Evolutionary conservation across 2,113 vertebrate genomes (phyloP).

Genomic region (Amblyopsis rosae): DNA sequence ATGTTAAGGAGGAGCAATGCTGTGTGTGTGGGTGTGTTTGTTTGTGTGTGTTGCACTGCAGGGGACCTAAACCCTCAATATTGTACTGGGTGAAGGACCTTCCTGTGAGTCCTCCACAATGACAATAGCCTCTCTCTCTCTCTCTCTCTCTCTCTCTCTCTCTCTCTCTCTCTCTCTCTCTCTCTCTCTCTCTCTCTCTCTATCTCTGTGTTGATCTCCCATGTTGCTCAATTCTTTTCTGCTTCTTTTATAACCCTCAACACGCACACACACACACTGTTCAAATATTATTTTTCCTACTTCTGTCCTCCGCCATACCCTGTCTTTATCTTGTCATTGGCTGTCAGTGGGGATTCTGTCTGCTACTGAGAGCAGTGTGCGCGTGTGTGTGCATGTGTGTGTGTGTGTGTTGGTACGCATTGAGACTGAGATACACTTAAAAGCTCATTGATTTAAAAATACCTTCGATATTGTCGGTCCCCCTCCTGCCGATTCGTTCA

Average conservation of each 20-base stretch:
- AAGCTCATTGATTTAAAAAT: constrained; percentile 79
- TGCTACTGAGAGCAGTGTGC: constrained; percentile 61
- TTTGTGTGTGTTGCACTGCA: no score
- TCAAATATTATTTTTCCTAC: constrained; percentile 73
- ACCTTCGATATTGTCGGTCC: constrained; percentile 77
- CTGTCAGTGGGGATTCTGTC: constrained; percentile 74
- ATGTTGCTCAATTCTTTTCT: constrained; percentile 65
- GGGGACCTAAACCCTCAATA: constrained; percentile 30
- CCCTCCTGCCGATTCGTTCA: constrained; percentile 73
- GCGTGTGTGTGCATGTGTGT: constrained; percentile 1
- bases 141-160: constrained; percentile 16
- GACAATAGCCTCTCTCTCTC: constrained; percentile 15
- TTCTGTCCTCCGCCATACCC: constrained; percentile 54
- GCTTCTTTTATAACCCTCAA: constrained; percentile 40
- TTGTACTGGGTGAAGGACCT: constrained; percentile 49
- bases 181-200: background rate
- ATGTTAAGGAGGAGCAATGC: no score
- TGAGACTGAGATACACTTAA: constrained; percentile 77
- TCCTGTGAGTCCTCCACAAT: constrained; percentile 37
- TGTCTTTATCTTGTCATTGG: constrained; percentile 75
- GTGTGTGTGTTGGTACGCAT: constrained; percentile 49
- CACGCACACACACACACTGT: constrained; percentile 42
- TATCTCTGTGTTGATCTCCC: constrained; percentile 48
- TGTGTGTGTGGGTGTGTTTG: no score
- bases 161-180: background rate